Evolutionary conservation across 2,797 vertebrate genomes (phyloP), one percentile per base, ranked within the genome.

Genomic region (Coendou prehensilis): DNA sequence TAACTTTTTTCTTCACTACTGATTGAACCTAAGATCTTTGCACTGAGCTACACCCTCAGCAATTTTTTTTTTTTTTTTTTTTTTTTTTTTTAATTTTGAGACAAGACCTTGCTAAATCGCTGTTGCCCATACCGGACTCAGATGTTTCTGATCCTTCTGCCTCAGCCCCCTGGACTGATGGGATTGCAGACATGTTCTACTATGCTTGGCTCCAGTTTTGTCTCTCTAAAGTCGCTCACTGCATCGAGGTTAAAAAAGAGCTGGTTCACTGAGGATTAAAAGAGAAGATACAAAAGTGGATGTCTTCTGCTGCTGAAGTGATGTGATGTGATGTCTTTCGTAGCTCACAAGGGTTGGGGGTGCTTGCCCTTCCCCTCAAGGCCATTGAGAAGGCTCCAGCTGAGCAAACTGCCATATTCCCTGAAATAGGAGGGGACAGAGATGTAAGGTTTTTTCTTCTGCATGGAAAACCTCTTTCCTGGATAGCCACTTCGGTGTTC

Each of bases 271-370:
- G 23, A 37, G 83, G 54, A 33, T 41, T 6, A 22, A 45, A 54
- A 78, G 47, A 83, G 63, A 85, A 75, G 22, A 28, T 37, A 13
- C 3, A 7, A 56, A 54, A 50, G 14, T 7, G 6, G 0, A 7
- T 45, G 37, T 23, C 13, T 23, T 50, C 13, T 47, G 64, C 30
- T 41, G 0, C 28, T 71, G 37, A 1, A 41, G 37, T 41, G 37
- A 41, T 47, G 23, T 64, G 30, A 2, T 9, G 3, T 15, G 47
- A 7, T n/a, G 67, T 45, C 10, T 76, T 52, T 5, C 50, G 41
- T 2, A 57, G 37, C 6, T 0, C 18, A 17, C 1, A 54, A 41
- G 41, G 28, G 5, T 4, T 1, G 28, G 41, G 15, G 15, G 15
- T 33, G 9, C 59, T 13, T 45, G 6, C 1, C 6, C 14, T 20